phyloP scores from a whole-genome alignment of 2,888 invertebrate genomes.

The Cryptocephalus moraei region DNA sequence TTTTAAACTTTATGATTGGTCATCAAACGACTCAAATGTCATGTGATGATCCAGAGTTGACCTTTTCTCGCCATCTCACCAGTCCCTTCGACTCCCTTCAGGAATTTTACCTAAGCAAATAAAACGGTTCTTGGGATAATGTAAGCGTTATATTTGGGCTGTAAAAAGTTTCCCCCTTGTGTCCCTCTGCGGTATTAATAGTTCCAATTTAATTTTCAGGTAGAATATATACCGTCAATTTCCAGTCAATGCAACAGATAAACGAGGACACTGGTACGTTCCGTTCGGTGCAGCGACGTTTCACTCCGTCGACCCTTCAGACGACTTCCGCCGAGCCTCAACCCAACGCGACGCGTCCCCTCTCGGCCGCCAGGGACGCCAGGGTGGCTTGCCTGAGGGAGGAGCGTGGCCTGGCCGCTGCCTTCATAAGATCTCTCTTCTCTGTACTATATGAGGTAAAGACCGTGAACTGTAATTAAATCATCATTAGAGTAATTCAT shows the following conservation, averaged over 20 bases:
- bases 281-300: constrained; percentile 66
- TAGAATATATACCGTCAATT: constrained; percentile 91
- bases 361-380: constrained; percentile 46
- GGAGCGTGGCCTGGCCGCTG: constrained; percentile 58
- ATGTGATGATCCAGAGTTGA: no score
- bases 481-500: no score
- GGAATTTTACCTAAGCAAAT: no score
- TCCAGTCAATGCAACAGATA: constrained; percentile 95
- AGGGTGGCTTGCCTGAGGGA: constrained; percentile 59
- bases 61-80: no score
- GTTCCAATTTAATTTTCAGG: not conserved
- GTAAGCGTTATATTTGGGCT: no score
- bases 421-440: constrained; percentile 67
- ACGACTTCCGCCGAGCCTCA: constrained; percentile 23
- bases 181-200: no score
- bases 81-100: no score
- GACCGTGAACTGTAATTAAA: no score
- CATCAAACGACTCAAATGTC: no score
- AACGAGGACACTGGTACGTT: constrained; percentile 86
- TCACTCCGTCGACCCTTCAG: constrained; percentile 47
- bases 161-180: no score
- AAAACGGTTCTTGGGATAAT: no score
- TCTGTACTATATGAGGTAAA: constrained; percentile 93
- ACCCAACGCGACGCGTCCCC: constrained; percentile 21
- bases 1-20: no score